Base-by-base conservation (phyloP, 30 jellyfish, hydroid and myxozoan species). In the Nemopilema nomurai region DNA sequence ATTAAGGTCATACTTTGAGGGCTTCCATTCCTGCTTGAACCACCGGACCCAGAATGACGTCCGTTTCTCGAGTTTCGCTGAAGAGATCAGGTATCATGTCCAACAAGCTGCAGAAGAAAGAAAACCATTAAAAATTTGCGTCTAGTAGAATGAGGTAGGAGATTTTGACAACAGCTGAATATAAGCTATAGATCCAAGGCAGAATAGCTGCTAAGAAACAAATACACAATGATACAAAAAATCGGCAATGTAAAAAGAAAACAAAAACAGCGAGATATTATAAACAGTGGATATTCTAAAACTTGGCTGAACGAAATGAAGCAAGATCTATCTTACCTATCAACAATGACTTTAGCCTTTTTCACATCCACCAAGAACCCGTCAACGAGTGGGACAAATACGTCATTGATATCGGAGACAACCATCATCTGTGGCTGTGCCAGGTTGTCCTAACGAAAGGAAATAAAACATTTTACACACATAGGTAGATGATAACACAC, bases 381-480 rank as follows among this genome's bases (percentile, higher is more conserved):
- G 68, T 94, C 99, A 31, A 87, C 90, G 3, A 94, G 95, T 7
- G 99, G 99, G 51, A 94, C 99, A 89, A 94, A 94, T 16, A 90
- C 97, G 82, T 94, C 99, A 51, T 85, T 91, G 27, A 94, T 62
- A 77, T 94, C 99, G 9, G 99, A 84, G 0, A 94, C 97, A 4
- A 94, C 99, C 99, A 94, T 94, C 99, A 94, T 94, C 77, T 94
- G 99, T 49, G 99, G 99, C 77, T 94, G 99, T 19, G 97, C 97
- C 49, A 94, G 96, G 67, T 94, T 86, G 23, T 89, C 96, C 95
- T 86, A 30, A 0, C 27, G 0, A 41, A 6, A 41, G 31, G 68
- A n/a, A n/a, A 18, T 27, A n/a, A 78, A 28, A 57, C 8, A 1
- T 22, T n/a, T 22, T 50, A 76, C 27, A 21, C 17, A 71, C n/a